phyloP scores from a whole-genome alignment of 2,797 vertebrate species.

The Anguilla pacifica region DNA sequence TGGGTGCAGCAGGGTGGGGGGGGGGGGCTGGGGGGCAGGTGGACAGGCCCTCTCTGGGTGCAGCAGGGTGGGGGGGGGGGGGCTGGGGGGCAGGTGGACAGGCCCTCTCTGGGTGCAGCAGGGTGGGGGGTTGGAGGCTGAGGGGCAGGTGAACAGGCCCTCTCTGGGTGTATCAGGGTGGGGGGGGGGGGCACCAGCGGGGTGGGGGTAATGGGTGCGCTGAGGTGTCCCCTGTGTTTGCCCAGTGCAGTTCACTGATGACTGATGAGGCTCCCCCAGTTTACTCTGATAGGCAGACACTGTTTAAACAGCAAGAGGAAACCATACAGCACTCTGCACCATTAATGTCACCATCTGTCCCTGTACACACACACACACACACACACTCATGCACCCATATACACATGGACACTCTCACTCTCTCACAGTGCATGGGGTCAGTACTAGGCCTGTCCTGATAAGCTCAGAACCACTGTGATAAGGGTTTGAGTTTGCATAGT shows the following conservation, averaged over 20 bases:
- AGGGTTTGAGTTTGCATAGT: conserved; percentile 17
- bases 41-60: too few relatives aligned
- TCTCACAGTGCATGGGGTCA: neutral
- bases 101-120: too few relatives aligned
- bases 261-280: conserved; percentile 22
- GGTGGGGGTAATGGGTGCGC: conserved; percentile 23
- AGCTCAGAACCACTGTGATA: conserved; percentile 23
- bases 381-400: neutral
- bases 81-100: too few relatives aligned
- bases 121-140: neutral
- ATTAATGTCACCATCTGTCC: conserved; percentile 68
- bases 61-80: too few relatives aligned
- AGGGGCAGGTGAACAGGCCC: conserved; percentile 11
- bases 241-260: conserved; percentile 17
- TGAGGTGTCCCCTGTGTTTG: conserved; percentile 31
- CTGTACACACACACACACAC: neutral
- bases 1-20: too few relatives aligned
- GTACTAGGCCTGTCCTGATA: conserved; percentile 23
- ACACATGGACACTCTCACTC: neutral
- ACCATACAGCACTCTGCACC: conserved; percentile 40
- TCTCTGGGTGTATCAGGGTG: neutral
- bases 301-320: conserved; percentile 40
- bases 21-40: too few relatives aligned
- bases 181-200: neutral
- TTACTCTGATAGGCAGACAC: conserved; percentile 22